Conservation (phyloP, 2,113 vertebrate species). For the Scartelaos histophorus region DNA sequence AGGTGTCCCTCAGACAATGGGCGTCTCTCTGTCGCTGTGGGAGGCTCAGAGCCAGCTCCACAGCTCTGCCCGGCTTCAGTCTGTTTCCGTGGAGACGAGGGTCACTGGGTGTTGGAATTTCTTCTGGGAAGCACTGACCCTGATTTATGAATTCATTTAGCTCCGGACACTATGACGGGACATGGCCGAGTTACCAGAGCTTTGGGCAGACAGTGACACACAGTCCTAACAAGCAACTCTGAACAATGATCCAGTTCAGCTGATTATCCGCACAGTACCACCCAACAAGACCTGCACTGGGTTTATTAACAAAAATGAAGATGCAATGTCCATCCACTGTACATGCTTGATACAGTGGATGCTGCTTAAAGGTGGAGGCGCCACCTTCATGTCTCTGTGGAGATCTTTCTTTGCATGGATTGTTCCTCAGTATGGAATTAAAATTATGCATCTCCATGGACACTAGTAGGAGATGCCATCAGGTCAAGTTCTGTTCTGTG, state of each 20-base stretch:
- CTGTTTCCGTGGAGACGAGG: slow-evolving; percentile 68
- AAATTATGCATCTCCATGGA: too few relatives aligned
- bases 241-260: slow-evolving; percentile 44
- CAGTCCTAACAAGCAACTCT: slow-evolving; percentile 34
- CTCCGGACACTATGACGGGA: slow-evolving; percentile 45
- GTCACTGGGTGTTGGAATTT: slow-evolving; percentile 71
- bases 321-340: slow-evolving; percentile 15
- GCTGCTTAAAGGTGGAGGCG: background rate
- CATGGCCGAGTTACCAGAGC: slow-evolving; percentile 30
- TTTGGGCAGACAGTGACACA: slow-evolving; percentile 43
- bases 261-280: slow-evolving; percentile 41
- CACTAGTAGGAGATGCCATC: too few relatives aligned
- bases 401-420: too few relatives aligned
- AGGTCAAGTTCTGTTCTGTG: too few relatives aligned
- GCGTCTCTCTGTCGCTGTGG: slow-evolving; percentile 50
- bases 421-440: too few relatives aligned
- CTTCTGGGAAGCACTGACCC: slow-evolving; percentile 62
- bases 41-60: slow-evolving; percentile 47
- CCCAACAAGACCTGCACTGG: slow-evolving; percentile 9
- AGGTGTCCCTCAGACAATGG: slow-evolving; percentile 53
- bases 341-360: background rate
- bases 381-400: too few relatives aligned
- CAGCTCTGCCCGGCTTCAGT: slow-evolving; percentile 30
- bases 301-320: slow-evolving; percentile 16
- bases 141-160: slow-evolving; percentile 79